Evolutionary conservation across 2,113 vertebrate genomes (phyloP), one percentile per base, ranked within the genome.

Genomic region (Pteropus alecto): DNA sequence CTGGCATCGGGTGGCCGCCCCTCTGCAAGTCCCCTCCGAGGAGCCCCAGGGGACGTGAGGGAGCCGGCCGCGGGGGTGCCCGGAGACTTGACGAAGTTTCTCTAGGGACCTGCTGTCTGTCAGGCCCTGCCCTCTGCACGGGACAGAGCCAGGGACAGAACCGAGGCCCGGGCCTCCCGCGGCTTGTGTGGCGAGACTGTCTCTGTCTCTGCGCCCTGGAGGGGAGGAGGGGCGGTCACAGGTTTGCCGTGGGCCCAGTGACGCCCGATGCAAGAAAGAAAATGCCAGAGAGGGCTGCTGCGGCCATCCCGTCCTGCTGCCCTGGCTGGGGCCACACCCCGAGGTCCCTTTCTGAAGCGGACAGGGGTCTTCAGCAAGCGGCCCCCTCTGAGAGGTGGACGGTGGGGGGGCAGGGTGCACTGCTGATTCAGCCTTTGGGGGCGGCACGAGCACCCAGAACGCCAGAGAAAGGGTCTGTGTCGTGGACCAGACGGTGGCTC

Each of bases 391-490:
- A 38, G 38, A 38, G 38, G 38, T 38, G 38, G 38, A 38, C 38
- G 38, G 38, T 38, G 43, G 1, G 46, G 10, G 43, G 43, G 43
- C 43, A 9, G 43, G 43, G 43, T 46, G 43, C 43, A 9, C 43
- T 9, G 43, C 43, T 46, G 43, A 46, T 7, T 46, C 43, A 9
- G 43, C n/a, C 43, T 65, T 35, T 18, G 22, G 15, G 58, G 35
- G 12, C n/a, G 30, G 51, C 38, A 3, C 9, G 5, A 7, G 7
- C 1, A 18, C 21, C 79, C 18, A 41, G 61, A 41, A 6, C 6
- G 4, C 46, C 14, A 18, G 19, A 1, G 6, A 54, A 33, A 24
- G 1, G 16, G 38, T 6, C 30, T 4, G 16, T 26, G 12, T 3
- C n/a, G 2, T 35, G 18, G 3, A 12, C 46, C 46, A 12, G 46